Evolutionary conservation across 1,140 invertebrate species (phyloP), one percentile per base, ranked within the genome.

Genomic region (Bathynomus jamesi): DNA sequence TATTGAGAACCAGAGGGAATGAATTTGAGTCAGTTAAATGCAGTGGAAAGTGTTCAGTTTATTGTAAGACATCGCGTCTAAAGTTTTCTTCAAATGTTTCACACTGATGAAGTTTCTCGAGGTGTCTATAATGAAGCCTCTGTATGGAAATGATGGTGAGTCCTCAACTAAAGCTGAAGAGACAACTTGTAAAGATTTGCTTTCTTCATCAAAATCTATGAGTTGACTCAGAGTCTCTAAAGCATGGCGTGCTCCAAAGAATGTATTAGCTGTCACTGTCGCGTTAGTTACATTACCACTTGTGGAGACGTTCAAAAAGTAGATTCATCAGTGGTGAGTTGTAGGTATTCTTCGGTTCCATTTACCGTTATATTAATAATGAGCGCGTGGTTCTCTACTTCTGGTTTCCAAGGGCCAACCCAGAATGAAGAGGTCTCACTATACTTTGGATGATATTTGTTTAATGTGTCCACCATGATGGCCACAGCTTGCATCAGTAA

Each of bases 11-110:
- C 65, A 92, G 87, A 0, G 92, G 91, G 78, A 94, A 94, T 76
- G 91, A 93, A 25, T 94, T 91, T 0, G 89, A 88, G 79, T 94
- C 92, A 0, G 91, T 92, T 17, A 94, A 91, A 76, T 94, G 92
- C 91, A 94, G 77, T 94, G 92, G 80, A 94, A 90, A 0, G 88
- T 88, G 79, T 94, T 94, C 40, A 94, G 78, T 78, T 94, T 94
- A 10, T 88, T 88, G 78, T 87, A 84, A 0, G 87, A 87, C 90
- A 94, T 93, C 0, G 85, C 91, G 78, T 92, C 90, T 53, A 94
- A 83, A 0, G 89, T 91, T n/a, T 85, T 83, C 75, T 90, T 86
- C 61, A 94, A 89, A 0, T 86, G 82, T 1, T 86, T 83, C 4
- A 91, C 85, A 1, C 86, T 82, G 76, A 88, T 85, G 78, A 85